These are phyloP conservation scores for Eurytoma californica DNA, from an alignment of 2,888 invertebrate species.

Conservation along the genomic window DNA sequence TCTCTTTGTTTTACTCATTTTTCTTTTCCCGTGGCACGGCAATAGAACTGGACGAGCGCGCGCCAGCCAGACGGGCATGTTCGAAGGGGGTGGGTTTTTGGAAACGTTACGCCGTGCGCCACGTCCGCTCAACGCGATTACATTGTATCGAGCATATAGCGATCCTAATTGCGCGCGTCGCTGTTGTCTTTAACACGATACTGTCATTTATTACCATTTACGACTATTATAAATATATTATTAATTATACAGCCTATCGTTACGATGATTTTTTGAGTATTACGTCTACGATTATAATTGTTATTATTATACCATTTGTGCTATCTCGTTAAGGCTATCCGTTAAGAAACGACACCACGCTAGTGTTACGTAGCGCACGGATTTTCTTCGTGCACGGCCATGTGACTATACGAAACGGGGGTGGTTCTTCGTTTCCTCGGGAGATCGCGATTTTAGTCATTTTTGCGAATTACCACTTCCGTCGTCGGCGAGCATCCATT, in stretches of 20 bases:
- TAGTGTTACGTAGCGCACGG: slow-evolving; percentile 59
- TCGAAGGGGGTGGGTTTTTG: slow-evolving; percentile 13
- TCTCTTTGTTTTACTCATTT: background rate
- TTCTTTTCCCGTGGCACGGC: background rate
- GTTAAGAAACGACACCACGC: slow-evolving; percentile 64
- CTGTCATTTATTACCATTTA: slow-evolving; percentile 62
- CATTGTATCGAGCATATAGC: slow-evolving; percentile 52
- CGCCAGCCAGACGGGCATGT: slow-evolving; percentile 20
- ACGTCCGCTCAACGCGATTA: slow-evolving; percentile 53
- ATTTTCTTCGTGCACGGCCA: slow-evolving; percentile 53
- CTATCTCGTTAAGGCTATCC: slow-evolving; percentile 61
- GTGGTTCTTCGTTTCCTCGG: slow-evolving; percentile 59
- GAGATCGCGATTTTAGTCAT: slow-evolving; percentile 55
- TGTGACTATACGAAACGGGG: slow-evolving; percentile 51
- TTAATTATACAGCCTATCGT: slow-evolving; percentile 58
- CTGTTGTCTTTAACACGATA: slow-evolving; percentile 60
- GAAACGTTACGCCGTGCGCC: slow-evolving; percentile 44
- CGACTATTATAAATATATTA: slow-evolving; percentile 58
- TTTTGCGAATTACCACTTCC: slow-evolving; percentile 37
- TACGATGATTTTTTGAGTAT: slow-evolving; percentile 60
- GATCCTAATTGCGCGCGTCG: slow-evolving; percentile 56
- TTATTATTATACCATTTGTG: slow-evolving; percentile 61
- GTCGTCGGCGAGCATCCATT: background rate
- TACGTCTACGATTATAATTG: slow-evolving; percentile 60
- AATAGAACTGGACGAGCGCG: slow-evolving; percentile 13